These are phyloP conservation scores for Picus viridis DNA, from an alignment of 2,797 vertebrate genomes.

Conservation along the genomic window DNA sequence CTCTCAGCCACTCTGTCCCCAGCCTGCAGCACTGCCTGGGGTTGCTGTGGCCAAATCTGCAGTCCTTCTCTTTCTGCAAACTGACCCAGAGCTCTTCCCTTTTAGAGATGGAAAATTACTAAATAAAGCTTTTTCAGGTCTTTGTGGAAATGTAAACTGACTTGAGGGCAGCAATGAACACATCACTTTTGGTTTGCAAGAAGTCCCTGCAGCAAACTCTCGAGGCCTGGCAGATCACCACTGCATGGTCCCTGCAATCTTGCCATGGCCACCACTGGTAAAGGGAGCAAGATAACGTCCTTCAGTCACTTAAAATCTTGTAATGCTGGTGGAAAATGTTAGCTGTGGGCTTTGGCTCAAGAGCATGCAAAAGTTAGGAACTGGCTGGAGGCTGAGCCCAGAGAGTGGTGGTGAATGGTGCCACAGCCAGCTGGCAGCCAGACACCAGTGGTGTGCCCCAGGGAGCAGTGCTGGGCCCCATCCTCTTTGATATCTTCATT, in stretches of 20 bases:
- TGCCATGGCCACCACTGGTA: accelerated
- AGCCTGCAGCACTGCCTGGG: no score
- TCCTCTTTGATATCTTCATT: no score
- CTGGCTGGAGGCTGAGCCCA: no score
- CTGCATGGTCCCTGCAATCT: no score
- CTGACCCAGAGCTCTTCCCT: not conserved
- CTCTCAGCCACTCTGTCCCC: no score
- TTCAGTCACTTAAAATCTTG: not conserved
- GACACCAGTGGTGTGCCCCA: no score
- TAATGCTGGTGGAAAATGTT: not conserved
- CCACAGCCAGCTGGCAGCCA: no score
- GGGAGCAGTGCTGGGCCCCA: no score
- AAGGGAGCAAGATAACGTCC: not conserved
- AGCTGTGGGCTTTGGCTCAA: not conserved
- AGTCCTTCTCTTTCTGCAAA: accelerated
- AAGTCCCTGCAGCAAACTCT: not conserved
- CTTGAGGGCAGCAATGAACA: not conserved
- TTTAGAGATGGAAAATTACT: not conserved
- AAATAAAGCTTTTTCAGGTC: not conserved
- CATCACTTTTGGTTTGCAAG: not conserved
- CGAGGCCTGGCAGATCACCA: no score
- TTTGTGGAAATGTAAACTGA: not conserved
- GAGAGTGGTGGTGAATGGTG: no score
- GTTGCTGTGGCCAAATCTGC: not conserved
- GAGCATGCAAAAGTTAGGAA: not conserved